Conservation (phyloP, 2,113 vertebrate species). For the Paracyprichromis sp. region DNA sequence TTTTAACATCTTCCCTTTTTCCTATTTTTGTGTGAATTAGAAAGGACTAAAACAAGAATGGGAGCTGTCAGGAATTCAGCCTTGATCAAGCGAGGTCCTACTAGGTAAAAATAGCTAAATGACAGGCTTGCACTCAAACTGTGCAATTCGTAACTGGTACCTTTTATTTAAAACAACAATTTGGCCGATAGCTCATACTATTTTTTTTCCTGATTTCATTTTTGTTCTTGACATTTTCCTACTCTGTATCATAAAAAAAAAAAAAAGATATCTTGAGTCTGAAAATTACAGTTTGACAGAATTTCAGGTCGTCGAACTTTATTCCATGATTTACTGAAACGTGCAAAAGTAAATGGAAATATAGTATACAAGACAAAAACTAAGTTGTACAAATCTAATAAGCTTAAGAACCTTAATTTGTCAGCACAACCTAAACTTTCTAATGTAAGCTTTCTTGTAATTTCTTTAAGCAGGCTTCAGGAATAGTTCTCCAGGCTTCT, state of each 20-base stretch:
- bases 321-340: not conserved
- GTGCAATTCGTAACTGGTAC: not conserved
- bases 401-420: not conserved
- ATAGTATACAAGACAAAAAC: not conserved
- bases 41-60: not conserved
- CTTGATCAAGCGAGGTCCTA: not conserved
- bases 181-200: rapidly evolving
- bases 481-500: not conserved
- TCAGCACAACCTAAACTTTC: not conserved
- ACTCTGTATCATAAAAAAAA: not conserved
- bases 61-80: not conserved
- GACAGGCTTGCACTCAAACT: not conserved
- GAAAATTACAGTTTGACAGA: not conserved
- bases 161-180: not conserved
- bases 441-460: not conserved
- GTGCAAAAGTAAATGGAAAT: not conserved
- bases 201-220: not conserved
- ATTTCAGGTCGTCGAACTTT: not conserved
- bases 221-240: not conserved
- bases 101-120: not conserved
- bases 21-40: not conserved
- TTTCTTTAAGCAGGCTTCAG: not conserved
- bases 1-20: not conserved
- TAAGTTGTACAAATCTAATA: not conserved
- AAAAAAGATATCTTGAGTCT: not conserved